phyloP scores from a whole-genome alignment of 2,113 vertebrate genomes.

The Columba livia region DNA sequence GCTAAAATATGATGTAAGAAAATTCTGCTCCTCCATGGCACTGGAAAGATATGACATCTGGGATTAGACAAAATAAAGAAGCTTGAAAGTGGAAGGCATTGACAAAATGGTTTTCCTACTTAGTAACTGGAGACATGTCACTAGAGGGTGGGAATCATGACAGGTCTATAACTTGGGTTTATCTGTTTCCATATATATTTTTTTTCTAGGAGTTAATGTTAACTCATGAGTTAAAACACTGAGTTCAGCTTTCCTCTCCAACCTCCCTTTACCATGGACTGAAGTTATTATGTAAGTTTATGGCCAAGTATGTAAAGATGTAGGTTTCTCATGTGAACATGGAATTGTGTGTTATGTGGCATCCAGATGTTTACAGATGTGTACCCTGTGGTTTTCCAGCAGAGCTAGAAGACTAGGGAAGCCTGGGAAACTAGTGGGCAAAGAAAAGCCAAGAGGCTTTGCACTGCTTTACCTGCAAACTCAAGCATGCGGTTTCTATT shows the following conservation, averaged over 20 bases:
- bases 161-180: background rate
- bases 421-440: background rate
- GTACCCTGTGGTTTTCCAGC: background rate
- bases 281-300: background rate
- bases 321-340: background rate
- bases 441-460: background rate
- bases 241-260: background rate
- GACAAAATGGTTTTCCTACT: conserved; percentile 59
- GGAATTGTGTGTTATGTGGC: background rate
- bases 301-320: background rate
- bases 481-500: background rate
- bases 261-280: background rate
- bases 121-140: conserved; percentile 36
- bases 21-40: conserved; percentile 67
- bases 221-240: background rate
- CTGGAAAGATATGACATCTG: conserved; percentile 71
- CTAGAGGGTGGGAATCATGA: background rate
- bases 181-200: accelerated
- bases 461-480: background rate
- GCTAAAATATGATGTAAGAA: conserved; percentile 73
- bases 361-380: background rate
- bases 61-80: conserved; percentile 65
- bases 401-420: background rate
- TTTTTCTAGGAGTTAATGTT: background rate
- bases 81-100: conserved; percentile 23